Evolutionary conservation across 2,113 vertebrate species (phyloP).

Genomic region (Perca flavescens): DNA sequence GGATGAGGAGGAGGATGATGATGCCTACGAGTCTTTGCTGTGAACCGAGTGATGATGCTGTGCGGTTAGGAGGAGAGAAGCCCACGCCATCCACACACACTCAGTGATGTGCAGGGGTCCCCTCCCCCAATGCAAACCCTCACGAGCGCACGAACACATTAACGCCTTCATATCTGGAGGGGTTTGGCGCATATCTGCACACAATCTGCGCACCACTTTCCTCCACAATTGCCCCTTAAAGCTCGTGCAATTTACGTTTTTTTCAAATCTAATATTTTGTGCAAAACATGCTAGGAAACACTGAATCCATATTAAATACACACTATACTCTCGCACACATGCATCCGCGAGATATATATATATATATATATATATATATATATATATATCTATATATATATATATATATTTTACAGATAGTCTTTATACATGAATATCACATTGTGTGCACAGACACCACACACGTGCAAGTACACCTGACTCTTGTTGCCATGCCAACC

Average conservation of each 20-base stretch:
- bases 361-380: no score
- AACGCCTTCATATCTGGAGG: slow-evolving; percentile 52
- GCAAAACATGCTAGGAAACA: background rate
- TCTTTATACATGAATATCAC: slow-evolving; percentile 7
- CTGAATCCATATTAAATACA: background rate
- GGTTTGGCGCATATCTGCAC: slow-evolving; percentile 47
- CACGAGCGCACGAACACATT: slow-evolving; percentile 45
- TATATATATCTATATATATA: no score
- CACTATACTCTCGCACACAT: slow-evolving; percentile 5
- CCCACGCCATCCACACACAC: slow-evolving; percentile 70
- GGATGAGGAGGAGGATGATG: slow-evolving; percentile 58
- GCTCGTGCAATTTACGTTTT: background rate
- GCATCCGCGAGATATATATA: background rate
- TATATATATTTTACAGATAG: background rate
- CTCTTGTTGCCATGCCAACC: slow-evolving; percentile 79
- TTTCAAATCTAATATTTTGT: background rate
- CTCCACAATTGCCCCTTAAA: background rate
- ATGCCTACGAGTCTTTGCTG: slow-evolving; percentile 69
- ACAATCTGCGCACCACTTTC: slow-evolving; percentile 13
- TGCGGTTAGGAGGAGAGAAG: slow-evolving; percentile 69
- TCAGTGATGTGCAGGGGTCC: slow-evolving; percentile 68
- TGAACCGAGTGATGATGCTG: slow-evolving; percentile 67
- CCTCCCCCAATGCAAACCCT: slow-evolving; percentile 68
- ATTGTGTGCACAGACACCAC: slow-evolving; percentile 13
- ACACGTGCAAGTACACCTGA: slow-evolving; percentile 65